Conservation (phyloP, 2,113 vertebrate genomes). For the Quiscalus mexicanus region DNA sequence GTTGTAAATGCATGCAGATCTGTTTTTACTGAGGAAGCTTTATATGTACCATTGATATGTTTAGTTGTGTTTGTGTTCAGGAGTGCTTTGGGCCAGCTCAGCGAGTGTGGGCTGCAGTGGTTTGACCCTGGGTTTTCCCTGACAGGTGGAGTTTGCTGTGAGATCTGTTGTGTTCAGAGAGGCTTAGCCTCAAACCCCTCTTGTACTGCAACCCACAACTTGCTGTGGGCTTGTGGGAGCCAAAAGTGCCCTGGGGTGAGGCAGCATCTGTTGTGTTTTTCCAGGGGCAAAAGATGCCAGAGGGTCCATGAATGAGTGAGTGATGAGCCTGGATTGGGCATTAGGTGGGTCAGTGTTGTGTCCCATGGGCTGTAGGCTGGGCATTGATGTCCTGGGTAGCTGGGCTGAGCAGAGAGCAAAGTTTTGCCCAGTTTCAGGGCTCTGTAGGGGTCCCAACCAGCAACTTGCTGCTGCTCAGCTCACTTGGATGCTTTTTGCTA, state of each 20-base stretch:
- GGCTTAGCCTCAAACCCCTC: neutral
- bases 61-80: neutral
- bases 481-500: neutral
- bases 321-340: accelerated
- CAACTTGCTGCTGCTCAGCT: neutral
- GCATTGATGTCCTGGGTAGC: neutral
- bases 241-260: neutral
- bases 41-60: neutral
- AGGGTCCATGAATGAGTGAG: neutral
- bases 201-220: neutral
- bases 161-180: neutral
- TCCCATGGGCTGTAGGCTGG: neutral
- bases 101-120: accelerated
- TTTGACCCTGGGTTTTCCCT: neutral
- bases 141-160: accelerated
- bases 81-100: neutral
- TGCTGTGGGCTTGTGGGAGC: neutral
- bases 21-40: neutral
- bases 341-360: neutral
- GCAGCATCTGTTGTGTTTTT: accelerated
- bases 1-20: neutral
- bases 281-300: neutral
- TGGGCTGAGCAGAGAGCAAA: neutral
- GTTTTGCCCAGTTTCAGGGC: neutral
- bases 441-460: neutral